Evolutionary conservation across 2,113 vertebrate species (phyloP), one percentile per base, ranked within the genome.

Genomic region (Sakesphorus luctuosus): DNA sequence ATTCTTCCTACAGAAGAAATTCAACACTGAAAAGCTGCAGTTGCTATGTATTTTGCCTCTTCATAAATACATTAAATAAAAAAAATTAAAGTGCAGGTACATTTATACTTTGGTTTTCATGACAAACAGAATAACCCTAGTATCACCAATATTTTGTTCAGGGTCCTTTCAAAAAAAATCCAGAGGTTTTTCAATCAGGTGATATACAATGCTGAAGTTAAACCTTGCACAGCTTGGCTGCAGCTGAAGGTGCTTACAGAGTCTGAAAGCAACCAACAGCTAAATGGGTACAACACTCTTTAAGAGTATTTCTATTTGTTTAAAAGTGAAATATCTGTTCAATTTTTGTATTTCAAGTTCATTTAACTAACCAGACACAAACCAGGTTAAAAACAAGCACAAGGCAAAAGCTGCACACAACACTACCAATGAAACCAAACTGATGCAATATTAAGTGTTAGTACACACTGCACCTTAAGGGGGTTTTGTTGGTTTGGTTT

Each of bases 401-500:
- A 71, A 75, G 82, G 35, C 47, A 81, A 80, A 87, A 31, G 24
- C 31, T 72, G 21, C 4, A 46, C 23, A 52, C 26, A 59, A 44
- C 5, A 10, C 38, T 55, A 7, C 4, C 29, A 77, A 10, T 10
- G 23, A 29, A 89, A 84, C 7, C 21, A 12, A 76, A 84, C 8
- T 14, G 21, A 38, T 24, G 35, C 7, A 78, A 58, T 13, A 56
- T 7, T 20, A 49, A n/a, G 11, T 9, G 65, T 89, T 46, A 61
- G 25, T 13, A 38, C 13, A 73, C 71, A 77, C 13, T 49, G 36
- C 55, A 65, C 6, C 11, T 36, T 66, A 61, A 89, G 13, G 12
- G 9, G 12, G 6, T 5, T 17, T 40, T 21, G 8, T 40, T 35
- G 10, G 0, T 43, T 26, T 14, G 29, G 1, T 0, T 7, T 29